Evolutionary conservation across 2,888 invertebrate genomes (phyloP).

Genomic region (Ecliptopera silaceata): DNA sequence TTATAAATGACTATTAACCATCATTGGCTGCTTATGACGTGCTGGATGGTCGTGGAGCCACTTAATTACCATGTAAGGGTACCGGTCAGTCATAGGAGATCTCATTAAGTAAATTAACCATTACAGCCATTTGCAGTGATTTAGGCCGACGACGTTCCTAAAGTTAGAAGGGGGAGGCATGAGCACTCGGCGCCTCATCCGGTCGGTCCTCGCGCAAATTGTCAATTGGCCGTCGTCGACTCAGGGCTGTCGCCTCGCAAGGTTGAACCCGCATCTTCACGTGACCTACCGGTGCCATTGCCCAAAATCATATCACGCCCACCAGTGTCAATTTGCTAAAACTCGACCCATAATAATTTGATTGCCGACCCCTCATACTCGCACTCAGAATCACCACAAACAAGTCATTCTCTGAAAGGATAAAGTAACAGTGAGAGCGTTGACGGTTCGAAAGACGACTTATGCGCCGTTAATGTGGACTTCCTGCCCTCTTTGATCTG

Average conservation of each 20-base stretch:
- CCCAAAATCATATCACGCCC: constrained; percentile 38
- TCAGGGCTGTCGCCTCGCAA: constrained; percentile 67
- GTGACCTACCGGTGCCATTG: constrained; percentile 50
- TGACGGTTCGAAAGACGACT: constrained; percentile 59
- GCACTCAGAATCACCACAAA: constrained; percentile 4
- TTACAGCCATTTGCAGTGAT: constrained; percentile 50
- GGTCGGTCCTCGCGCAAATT: constrained; percentile 74
- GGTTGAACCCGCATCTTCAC: constrained; percentile 57
- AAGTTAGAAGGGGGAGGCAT: constrained; percentile 74
- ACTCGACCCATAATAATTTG: constrained; percentile 4
- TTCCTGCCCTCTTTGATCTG: constrained; percentile 75
- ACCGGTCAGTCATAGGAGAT: background rate
- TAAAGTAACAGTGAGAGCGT: constrained; percentile 45
- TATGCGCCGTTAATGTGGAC: constrained; percentile 69
- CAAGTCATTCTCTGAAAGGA: constrained; percentile 9
- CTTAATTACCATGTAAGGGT: background rate
- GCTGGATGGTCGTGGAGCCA: background rate
- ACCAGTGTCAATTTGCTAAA: constrained; percentile 7
- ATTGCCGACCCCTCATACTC: background rate
- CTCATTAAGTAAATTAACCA: constrained; percentile 51
- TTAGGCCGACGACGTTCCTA: constrained; percentile 59
- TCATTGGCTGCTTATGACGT: background rate
- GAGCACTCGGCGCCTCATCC: constrained; percentile 74
- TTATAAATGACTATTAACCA: constrained; percentile 4
- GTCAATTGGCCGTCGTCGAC: constrained; percentile 70